These are phyloP conservation scores for Eumerus sabulonum DNA, from an alignment of 2,888 invertebrate genomes.

Conservation along the genomic window DNA sequence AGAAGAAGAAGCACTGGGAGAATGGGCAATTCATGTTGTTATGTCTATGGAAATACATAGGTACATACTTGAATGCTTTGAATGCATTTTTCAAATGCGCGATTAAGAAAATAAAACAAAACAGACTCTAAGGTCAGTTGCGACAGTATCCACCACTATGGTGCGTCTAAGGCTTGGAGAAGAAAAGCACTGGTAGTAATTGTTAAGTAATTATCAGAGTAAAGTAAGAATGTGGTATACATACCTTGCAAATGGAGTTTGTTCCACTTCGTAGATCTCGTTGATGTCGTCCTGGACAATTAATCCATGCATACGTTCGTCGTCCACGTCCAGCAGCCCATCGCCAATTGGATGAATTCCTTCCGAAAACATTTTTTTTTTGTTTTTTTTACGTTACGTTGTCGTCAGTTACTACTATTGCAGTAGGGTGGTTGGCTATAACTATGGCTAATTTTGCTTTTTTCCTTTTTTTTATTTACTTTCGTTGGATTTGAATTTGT, in stretches of 20 bases:
- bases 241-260: slow-evolving; percentile 92
- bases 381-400: background rate
- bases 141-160: too few relatives aligned
- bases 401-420: background rate
- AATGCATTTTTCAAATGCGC: too few relatives aligned
- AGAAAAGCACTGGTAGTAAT: too few relatives aligned
- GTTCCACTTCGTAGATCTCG: slow-evolving; percentile 88
- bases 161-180: too few relatives aligned
- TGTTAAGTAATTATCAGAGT: slow-evolving; percentile 23
- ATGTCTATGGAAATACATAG: too few relatives aligned
- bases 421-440: background rate
- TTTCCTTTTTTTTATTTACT: background rate
- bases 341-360: slow-evolving; percentile 81
- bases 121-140: too few relatives aligned
- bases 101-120: too few relatives aligned
- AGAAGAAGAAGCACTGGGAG: too few relatives aligned
- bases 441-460: slow-evolving; percentile 1
- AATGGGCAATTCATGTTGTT: too few relatives aligned
- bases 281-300: slow-evolving; percentile 87
- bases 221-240: slow-evolving; percentile 69
- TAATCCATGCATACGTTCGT: slow-evolving; percentile 84
- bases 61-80: too few relatives aligned
- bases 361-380: slow-evolving; percentile 76
- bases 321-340: slow-evolving; percentile 86
- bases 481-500: background rate